Percentiles rank a stretch among this genome's conserved stretches.
phyloP scores from a whole-genome alignment of 2,113 vertebrate genomes.

The Aldabrachelys gigantea region DNA sequence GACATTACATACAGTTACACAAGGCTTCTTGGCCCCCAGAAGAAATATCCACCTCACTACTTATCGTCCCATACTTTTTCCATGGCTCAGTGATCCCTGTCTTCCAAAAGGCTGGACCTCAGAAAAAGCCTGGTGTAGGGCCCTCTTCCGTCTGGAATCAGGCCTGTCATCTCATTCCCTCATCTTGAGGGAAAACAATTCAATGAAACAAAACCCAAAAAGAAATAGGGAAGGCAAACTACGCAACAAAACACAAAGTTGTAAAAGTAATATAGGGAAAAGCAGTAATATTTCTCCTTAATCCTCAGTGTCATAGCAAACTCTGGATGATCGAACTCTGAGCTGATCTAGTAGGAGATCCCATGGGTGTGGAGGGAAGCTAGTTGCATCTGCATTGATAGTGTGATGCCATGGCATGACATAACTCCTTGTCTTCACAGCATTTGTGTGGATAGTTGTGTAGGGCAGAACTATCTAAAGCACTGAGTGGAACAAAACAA shows the following conservation, averaged over 20 bases:
- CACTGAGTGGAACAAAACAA: neutral
- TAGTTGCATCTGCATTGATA: neutral
- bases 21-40: neutral
- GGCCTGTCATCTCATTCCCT: neutral
- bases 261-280: neutral
- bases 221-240: neutral
- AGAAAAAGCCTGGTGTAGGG: neutral
- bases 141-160: neutral
- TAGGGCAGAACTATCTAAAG: neutral
- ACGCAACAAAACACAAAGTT: neutral
- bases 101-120: neutral
- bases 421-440: too few species aligned
- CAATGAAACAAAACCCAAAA: neutral
- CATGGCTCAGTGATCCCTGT: neutral
- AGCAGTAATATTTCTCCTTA: neutral
- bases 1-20: neutral
- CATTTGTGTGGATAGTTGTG: too few species aligned
- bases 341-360: neutral
- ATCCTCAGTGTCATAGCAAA: neutral
- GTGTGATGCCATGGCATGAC: too few species aligned
- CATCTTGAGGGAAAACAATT: neutral
- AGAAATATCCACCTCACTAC: neutral
- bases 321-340: neutral
- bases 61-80: neutral
- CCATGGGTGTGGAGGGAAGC: neutral